Evolutionary conservation across 2,113 vertebrate genomes (phyloP), one percentile per base, ranked within the genome.

Genomic region (Corythornis madagascariensis): DNA sequence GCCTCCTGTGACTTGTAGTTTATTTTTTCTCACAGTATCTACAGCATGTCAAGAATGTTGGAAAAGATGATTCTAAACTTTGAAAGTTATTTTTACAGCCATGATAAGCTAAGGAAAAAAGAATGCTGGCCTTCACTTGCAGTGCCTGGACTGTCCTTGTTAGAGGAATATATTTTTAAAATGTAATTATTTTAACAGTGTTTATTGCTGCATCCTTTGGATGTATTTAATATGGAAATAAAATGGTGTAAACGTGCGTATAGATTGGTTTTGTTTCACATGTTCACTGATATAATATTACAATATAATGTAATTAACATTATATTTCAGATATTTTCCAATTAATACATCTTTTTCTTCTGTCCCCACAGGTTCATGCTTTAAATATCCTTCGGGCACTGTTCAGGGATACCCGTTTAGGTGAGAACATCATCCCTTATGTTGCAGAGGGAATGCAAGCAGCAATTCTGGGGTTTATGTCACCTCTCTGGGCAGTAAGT

Each of bases 401-500:
- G 78, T 99, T 98, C 78, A 98, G 99, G 88, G 99, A 99, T 95
- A 98, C 99, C 2, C 99, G 98, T 65, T 97, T 99, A 90, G 98
- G 99, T 74, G 99, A 99, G 96, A 99, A 98, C 96, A 97, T 99
- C 67, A 97, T 99, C 79, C 98, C 99, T 47, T 99, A 98, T 6
- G 98, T 99, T 89, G 98, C 98, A 48, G 99, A 99, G 29, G 99
- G 99, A 85, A 95, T 99, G 95, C 98, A 98, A 95, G 98, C 98
- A 33, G 98, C 99, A 11, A 94, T 99, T 73, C 97, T 99, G 72
- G 99, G 99, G 71, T 99, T 99, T 97, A 98, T 98, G 38, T 99
- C 99, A 56, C 98, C 99, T 42, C 94, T 99, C 69, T 99, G 99
- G 99, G 99, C 99, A 29, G 99, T 99, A 98, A 99, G 99, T 99